Evolutionary conservation across 2,113 vertebrate species (phyloP).

Genomic region (Clarias batrachus): DNA sequence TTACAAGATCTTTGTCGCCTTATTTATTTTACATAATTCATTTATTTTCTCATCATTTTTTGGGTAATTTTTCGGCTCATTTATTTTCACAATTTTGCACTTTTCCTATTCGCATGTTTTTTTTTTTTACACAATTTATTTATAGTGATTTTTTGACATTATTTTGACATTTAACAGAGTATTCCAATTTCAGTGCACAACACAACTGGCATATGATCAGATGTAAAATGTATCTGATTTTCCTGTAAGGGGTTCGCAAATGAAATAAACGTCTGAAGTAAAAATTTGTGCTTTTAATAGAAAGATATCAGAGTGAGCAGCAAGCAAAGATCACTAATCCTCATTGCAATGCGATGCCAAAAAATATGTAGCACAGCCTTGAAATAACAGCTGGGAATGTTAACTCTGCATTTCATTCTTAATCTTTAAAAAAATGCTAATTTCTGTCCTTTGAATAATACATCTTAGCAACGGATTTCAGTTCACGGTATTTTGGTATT

Average conservation of each 20-base stretch:
- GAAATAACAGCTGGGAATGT: conserved; percentile 62
- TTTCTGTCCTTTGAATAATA: background rate
- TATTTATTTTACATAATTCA: background rate
- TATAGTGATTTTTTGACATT: background rate
- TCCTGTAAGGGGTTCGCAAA: background rate
- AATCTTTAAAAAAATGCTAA: background rate
- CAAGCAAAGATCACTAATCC: conserved; percentile 67
- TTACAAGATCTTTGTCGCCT: background rate
- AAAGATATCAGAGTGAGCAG: conserved; percentile 45
- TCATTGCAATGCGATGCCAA: conserved; percentile 66
- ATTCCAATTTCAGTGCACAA: background rate
- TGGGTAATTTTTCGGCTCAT: background rate
- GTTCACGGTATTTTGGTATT: background rate
- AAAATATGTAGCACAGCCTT: conserved; percentile 58
- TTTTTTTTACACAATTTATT: background rate
- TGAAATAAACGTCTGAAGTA: background rate
- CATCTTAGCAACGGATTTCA: background rate
- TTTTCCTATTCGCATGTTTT: background rate
- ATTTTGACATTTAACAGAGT: background rate
- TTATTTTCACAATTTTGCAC: background rate
- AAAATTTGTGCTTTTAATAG: conserved; percentile 37
- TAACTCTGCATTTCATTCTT: conserved; percentile 49
- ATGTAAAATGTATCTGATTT: background rate
- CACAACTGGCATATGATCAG: background rate
- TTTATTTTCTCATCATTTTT: background rate